phyloP scores from a whole-genome alignment of 2,888 invertebrate species.

The Spisula subtruncata region DNA sequence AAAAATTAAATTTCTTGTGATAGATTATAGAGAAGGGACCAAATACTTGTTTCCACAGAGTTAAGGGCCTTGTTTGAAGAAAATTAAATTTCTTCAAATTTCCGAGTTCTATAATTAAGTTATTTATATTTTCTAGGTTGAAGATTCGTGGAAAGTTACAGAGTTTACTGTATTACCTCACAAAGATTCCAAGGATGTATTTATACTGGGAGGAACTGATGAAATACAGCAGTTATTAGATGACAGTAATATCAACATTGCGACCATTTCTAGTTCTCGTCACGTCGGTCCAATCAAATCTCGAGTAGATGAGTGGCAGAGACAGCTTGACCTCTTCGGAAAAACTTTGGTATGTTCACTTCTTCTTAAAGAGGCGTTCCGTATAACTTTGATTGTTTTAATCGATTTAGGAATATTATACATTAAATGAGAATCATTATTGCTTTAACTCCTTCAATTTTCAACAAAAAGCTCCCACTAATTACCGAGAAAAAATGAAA shows the following conservation, averaged over 20 bases:
- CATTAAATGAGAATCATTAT: no score
- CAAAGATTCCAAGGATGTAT: constrained; percentile 95
- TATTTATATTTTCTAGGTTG: constrained; percentile 90
- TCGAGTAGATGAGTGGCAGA: constrained; percentile 94
- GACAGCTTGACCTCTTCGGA: constrained; percentile 93
- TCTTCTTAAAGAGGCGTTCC: neutral
- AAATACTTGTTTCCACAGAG: no score
- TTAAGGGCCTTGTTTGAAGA: no score
- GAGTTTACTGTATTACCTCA: constrained; percentile 93
- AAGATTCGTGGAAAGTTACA: constrained; percentile 94
- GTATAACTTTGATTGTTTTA: no score
- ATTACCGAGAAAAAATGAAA: no score
- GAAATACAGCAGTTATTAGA: constrained; percentile 94
- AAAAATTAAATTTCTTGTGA: no score
- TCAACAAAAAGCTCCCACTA: no score
- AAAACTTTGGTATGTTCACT: constrained; percentile 91
- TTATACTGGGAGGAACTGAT: constrained; percentile 94
- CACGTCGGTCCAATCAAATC: constrained; percentile 95
- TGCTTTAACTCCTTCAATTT: no score
- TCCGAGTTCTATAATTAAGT: no score
- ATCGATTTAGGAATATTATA: no score
- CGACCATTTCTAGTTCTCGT: constrained; percentile 95
- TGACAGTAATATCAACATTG: constrained; percentile 95
- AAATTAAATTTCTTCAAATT: no score
- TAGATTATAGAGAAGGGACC: no score